Percentiles rank a stretch among this genome's conserved stretches.
These are phyloP conservation scores for Bucorvus abyssinicus DNA, from an alignment of 2,797 vertebrate genomes.

Conservation along the genomic window DNA sequence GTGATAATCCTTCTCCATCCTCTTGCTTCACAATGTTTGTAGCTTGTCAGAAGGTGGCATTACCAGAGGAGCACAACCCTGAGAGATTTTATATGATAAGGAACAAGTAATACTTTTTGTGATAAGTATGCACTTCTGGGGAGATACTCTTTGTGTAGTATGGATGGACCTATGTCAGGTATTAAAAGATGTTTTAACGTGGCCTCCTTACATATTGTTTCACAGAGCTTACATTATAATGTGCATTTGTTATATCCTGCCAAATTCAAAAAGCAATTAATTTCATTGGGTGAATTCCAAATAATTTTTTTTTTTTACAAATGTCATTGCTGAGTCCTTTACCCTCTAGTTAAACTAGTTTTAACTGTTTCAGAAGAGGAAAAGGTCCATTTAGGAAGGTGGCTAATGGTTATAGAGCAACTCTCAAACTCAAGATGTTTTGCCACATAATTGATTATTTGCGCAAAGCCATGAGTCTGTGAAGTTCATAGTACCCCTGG, in stretches of 20 bases:
- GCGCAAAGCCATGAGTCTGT: conserved; percentile 78
- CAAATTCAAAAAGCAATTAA: neutral
- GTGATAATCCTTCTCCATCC: neutral
- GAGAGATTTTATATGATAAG: neutral
- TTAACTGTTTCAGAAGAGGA: conserved; percentile 12
- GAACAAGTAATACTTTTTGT: neutral
- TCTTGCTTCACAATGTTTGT: neutral
- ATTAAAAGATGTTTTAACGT: neutral
- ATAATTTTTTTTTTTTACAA: neutral
- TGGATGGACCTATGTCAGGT: neutral
- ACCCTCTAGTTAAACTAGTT: neutral
- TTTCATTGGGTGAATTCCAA: neutral
- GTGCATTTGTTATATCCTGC: neutral
- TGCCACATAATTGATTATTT: conserved; percentile 86
- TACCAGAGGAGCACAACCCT: neutral
- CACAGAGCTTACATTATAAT: neutral
- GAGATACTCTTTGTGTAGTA: neutral
- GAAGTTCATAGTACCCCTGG: conserved; percentile 78
- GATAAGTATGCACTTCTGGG: neutral
- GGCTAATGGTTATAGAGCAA: conserved; percentile 74
- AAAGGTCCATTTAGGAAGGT: conserved; percentile 76
- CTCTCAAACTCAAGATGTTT: conserved; percentile 78
- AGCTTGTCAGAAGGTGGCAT: neutral
- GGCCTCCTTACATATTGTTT: neutral
- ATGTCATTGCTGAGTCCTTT: neutral